phyloP scores from a whole-genome alignment of 2,113 vertebrate genomes.

The Typhlomys cinereus region DNA sequence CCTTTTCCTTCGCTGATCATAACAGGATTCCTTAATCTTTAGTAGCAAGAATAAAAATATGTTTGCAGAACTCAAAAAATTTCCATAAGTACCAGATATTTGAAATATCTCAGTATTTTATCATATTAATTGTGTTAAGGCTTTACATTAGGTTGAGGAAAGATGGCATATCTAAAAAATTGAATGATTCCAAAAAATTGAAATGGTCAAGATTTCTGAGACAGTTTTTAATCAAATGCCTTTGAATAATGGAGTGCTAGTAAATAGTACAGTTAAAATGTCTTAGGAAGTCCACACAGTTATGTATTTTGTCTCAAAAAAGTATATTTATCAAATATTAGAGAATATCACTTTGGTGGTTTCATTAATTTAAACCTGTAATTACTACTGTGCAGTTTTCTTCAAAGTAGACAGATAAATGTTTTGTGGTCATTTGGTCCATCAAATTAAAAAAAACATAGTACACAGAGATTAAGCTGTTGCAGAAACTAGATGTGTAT shows the following conservation, averaged over 20 bases:
- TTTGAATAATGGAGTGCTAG: neutral
- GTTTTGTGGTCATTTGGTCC: neutral
- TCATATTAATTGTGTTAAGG: conserved; percentile 36
- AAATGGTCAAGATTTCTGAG: neutral
- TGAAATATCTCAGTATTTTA: conserved; percentile 3
- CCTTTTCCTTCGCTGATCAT: neutral
- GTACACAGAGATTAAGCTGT: no score
- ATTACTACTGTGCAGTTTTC: no score
- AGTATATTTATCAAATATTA: neutral
- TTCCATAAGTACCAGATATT: neutral
- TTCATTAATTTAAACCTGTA: no score
- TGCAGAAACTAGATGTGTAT: neutral
- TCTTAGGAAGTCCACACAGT: neutral
- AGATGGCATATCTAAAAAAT: neutral
- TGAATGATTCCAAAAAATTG: neutral
- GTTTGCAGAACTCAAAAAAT: conserved; percentile 11
- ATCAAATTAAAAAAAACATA: neutral
- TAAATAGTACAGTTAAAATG: neutral
- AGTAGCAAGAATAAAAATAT: conserved; percentile 36
- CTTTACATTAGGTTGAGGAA: neutral
- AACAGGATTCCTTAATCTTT: neutral
- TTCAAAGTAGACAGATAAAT: no score
- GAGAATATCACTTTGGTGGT: neutral
- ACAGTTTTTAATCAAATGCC: neutral
- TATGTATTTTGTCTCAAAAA: neutral